These are phyloP conservation scores for Camponotus vicinus DNA, from an alignment of 1,140 invertebrate species.

Conservation along the genomic window DNA sequence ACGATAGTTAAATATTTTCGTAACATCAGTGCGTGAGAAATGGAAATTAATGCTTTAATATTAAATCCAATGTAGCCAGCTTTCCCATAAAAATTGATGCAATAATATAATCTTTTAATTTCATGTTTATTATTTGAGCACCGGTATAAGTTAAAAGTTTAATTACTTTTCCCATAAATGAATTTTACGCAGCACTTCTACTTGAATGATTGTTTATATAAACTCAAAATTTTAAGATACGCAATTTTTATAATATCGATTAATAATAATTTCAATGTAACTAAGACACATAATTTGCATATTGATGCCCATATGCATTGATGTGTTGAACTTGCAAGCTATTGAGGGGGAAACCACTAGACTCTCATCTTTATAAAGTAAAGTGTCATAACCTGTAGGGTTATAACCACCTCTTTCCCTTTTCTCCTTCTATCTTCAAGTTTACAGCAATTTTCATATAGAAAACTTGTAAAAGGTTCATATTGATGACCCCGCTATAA, in stretches of 20 bases:
- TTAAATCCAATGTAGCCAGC: too few relatives aligned
- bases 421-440: neutral
- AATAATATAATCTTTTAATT: too few relatives aligned
- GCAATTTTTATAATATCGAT: neutral
- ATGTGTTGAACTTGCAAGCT: neutral
- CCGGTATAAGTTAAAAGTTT: neutral
- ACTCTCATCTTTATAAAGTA: neutral
- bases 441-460: constrained; percentile 11
- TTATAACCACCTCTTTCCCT: neutral
- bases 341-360: neutral
- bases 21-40: too few relatives aligned
- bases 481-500: constrained; percentile 51
- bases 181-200: neutral
- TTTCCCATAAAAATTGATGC: too few relatives aligned
- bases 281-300: neutral
- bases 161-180: neutral
- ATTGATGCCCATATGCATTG: neutral
- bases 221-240: neutral
- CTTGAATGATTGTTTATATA: neutral
- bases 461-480: constrained; percentile 39
- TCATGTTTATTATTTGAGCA: neutral
- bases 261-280: constrained; percentile 6
- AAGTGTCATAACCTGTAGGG: neutral
- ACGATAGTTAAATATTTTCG: too few relatives aligned
- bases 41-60: too few relatives aligned